phyloP scores from a whole-genome alignment of 2,888 invertebrate genomes.

The Andrena hattorfiana region DNA sequence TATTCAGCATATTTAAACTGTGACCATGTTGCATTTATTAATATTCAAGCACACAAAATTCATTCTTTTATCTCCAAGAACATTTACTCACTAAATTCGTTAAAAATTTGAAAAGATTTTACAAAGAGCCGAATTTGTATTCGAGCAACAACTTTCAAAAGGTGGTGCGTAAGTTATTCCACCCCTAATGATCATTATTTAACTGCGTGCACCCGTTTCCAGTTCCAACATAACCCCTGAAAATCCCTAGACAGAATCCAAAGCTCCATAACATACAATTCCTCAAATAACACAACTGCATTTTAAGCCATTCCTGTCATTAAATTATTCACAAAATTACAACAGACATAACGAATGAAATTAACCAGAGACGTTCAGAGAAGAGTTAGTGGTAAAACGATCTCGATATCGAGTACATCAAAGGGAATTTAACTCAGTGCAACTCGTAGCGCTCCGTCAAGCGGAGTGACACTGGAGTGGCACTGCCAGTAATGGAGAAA shows the following conservation, averaged over 20 bases:
- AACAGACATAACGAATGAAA: neutral
- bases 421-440: slow-evolving; percentile 45
- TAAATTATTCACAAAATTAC: neutral
- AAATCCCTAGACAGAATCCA: slow-evolving; percentile 24
- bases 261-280: neutral
- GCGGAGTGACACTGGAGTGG: slow-evolving; percentile 8
- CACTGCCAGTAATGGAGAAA: slow-evolving; percentile 51
- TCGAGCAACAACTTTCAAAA: no score
- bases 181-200: no score
- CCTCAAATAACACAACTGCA: neutral
- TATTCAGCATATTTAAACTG: no score
- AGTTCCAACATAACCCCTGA: neutral
- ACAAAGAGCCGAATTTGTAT: no score
- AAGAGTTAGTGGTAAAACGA: neutral
- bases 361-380: neutral
- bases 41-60: no score
- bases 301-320: neutral
- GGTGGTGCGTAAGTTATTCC: no score
- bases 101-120: no score
- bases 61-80: no score
- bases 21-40: no score
- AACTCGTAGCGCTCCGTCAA: slow-evolving; percentile 9
- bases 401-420: neutral
- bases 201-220: no score
- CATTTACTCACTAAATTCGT: no score